Evolutionary conservation across 2,797 vertebrate species (phyloP).

Genomic region (Mus minutoides): DNA sequence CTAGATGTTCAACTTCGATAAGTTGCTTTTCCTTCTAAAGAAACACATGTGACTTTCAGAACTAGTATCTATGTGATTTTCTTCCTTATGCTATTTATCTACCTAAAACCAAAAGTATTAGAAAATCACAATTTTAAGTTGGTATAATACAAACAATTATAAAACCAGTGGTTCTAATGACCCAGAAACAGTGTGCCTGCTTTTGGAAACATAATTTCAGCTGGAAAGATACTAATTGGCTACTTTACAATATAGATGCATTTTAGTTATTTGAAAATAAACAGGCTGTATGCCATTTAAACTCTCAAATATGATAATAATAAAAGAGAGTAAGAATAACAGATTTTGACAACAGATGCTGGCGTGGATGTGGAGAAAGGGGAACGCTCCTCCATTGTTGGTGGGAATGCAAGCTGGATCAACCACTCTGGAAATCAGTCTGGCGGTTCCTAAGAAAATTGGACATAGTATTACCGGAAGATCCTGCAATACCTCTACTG

Average conservation of each 20-base stretch:
- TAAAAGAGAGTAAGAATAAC: background rate
- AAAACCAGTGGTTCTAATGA: background rate
- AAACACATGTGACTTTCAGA: constrained; percentile 18
- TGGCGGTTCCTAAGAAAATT: no score
- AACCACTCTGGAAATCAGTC: no score
- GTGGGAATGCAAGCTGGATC: no score
- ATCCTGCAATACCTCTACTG: no score
- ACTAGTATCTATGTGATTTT: background rate
- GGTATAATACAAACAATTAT: background rate
- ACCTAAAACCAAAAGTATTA: constrained; percentile 18
- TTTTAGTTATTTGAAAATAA: background rate
- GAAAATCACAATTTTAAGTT: constrained; percentile 15
- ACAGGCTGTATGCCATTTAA: background rate
- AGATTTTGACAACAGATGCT: no score
- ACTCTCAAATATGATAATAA: background rate
- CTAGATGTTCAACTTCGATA: background rate
- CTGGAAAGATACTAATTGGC: background rate
- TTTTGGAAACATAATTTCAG: background rate
- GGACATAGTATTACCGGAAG: no score
- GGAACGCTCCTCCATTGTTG: no score
- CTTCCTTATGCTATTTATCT: background rate
- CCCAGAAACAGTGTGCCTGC: background rate
- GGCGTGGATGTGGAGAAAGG: no score
- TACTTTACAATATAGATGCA: background rate
- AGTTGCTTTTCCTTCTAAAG: constrained; percentile 38